These are phyloP conservation scores for Intellagama lesueurii DNA, from an alignment of 2,797 vertebrate genomes.

Conservation along the genomic window DNA sequence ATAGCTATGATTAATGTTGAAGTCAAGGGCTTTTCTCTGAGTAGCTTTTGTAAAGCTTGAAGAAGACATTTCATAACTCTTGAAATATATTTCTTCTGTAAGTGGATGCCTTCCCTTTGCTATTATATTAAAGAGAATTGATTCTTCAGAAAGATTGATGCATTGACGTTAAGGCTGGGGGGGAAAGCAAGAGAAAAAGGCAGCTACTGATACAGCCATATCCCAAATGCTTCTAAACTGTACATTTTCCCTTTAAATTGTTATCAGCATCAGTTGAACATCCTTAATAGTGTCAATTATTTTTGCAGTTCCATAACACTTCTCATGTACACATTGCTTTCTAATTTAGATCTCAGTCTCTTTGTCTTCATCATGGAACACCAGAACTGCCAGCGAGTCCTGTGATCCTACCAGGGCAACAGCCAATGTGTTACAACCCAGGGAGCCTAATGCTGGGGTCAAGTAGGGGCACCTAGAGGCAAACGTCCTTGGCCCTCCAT, in stretches of 20 bases:
- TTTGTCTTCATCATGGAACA: neutral
- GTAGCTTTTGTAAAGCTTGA: conserved; percentile 46
- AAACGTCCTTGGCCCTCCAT: no score
- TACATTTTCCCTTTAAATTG: conserved; percentile 40
- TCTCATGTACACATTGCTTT: neutral
- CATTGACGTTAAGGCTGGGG: conserved; percentile 34
- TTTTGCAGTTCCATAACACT: neutral
- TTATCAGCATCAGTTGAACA: conserved; percentile 14
- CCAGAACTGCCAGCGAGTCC: neutral
- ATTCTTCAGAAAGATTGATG: conserved; percentile 50
- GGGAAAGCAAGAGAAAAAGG: conserved; percentile 30
- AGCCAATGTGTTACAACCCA: no score
- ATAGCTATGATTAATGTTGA: neutral
- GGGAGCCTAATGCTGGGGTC: no score
- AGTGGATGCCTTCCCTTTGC: conserved; percentile 51
- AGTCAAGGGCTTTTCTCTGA: conserved; percentile 32
- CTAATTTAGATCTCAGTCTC: neutral
- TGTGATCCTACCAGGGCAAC: neutral
- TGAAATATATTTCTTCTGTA: conserved; percentile 19
- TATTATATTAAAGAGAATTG: conserved; percentile 56
- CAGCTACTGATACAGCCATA: conserved; percentile 44
- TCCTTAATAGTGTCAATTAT: neutral
- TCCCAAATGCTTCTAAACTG: conserved; percentile 32
- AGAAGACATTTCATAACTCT: conserved; percentile 42
- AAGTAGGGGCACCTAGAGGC: no score